Evolutionary conservation across 2,888 invertebrate species (phyloP), one percentile per base, ranked within the genome.

Genomic region (Eristalinus sepulchralis): DNA sequence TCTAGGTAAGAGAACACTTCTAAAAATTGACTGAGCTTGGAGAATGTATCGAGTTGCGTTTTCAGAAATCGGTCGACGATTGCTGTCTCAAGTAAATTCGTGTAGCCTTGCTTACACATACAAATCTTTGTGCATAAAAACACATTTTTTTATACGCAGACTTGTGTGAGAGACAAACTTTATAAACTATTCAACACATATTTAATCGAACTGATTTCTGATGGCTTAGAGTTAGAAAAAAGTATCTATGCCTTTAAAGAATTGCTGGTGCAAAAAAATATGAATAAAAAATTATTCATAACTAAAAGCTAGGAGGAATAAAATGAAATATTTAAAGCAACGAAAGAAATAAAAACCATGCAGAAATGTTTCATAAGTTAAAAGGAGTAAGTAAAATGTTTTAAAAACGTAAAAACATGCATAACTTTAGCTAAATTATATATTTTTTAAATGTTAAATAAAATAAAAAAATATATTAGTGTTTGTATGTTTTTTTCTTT

Each of bases 141-240:
- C 6, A 20, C 9, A 1, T 22, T 55, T 55, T 34, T 3, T n/a
- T 31, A 47, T 22, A 13, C 27, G 57, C 36, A 75, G 8, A 75
- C 22, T 27, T 24, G 10, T 9, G 59, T 47, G 47, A 27, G 31
- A 20, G 59, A 76, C 22, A 33, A 20, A 64, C 36, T 27, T n/a
- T 53, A 17, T 39, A n/a, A 10, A 36, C 36, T 36, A 60, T 39
- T 36, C 2, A 39, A 39, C 47, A 64, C 70, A 2, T 20, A 3
- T 62, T 33, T 31, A 10, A 76, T 80, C 83, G 79, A 84, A 84
- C 62, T 76, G 83, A 80, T 84, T 84, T 84, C 83, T 80, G 83
- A 71, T 36, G 9, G 2, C 62, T 11, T 60, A n/a, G 27, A 63
- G 27, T 27, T 27, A 13, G 39, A 55, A 60, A 24, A 55, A 31